Evolutionary conservation across 2,797 vertebrate genomes (phyloP).

Genomic region (Melanotaenia parkinsoni): DNA sequence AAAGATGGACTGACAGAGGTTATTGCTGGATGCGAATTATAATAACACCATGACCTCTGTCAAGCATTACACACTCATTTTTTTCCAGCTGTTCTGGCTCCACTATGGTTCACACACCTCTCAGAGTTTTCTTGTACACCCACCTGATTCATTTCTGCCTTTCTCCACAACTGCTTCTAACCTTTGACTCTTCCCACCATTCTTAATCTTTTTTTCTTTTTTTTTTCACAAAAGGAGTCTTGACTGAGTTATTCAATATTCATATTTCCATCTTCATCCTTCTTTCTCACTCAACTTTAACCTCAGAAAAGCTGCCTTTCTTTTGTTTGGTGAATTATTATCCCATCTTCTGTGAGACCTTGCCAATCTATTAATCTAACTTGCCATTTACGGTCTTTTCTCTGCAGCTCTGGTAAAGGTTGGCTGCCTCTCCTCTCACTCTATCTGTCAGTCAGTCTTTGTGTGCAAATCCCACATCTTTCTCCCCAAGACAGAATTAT

Average conservation of each 20-base stretch:
- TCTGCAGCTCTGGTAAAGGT: conserved; percentile 82
- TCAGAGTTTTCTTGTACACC: conserved; percentile 45
- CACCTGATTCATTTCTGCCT: conserved; percentile 68
- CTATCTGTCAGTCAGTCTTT: conserved; percentile 87
- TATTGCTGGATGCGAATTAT: conserved; percentile 49
- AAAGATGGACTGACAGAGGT: conserved; percentile 47
- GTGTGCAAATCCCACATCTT: conserved; percentile 85
- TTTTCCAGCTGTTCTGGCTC: conserved; percentile 57
- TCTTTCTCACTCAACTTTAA: conserved; percentile 78
- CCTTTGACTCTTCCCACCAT: conserved; percentile 70
- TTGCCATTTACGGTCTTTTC: conserved; percentile 84
- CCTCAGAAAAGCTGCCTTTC: conserved; percentile 76
- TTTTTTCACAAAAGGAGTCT: conserved; percentile 66
- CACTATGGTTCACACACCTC: conserved; percentile 53
- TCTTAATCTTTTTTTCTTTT: conserved; percentile 62
- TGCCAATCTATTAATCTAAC: conserved; percentile 86
- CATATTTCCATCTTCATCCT: conserved; percentile 77
- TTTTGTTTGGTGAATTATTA: conserved; percentile 79
- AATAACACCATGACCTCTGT: conserved; percentile 68
- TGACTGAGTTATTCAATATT: conserved; percentile 77
- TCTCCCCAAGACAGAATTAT: conserved; percentile 82
- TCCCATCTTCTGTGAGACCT: conserved; percentile 77
- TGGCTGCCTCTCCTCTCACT: conserved; percentile 83
- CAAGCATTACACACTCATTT: conserved; percentile 41
- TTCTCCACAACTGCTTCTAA: conserved; percentile 59